Evolutionary conservation across 2,113 vertebrate species (phyloP).

Genomic region (Geothlypis trichas): DNA sequence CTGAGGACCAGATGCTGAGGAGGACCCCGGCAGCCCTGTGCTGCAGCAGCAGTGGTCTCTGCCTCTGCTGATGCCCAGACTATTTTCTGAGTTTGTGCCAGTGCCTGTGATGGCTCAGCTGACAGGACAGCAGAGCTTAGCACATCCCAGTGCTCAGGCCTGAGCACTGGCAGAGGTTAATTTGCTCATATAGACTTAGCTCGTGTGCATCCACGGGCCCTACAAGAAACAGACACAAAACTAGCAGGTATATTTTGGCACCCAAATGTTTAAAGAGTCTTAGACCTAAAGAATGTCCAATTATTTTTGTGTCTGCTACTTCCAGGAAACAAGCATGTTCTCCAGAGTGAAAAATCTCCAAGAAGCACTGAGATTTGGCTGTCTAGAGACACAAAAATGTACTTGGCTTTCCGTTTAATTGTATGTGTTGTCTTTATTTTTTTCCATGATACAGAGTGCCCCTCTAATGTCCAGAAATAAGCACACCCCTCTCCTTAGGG

Average conservation of each 20-base stretch:
- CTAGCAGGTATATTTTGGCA: neutral
- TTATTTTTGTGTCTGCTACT: neutral
- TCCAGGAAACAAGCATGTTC: neutral
- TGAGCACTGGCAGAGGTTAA: neutral
- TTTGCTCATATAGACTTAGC: neutral
- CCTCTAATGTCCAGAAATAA: neutral
- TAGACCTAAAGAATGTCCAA: neutral
- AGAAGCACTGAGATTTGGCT: neutral
- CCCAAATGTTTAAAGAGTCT: neutral
- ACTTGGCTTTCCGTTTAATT: neutral
- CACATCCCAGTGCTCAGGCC: neutral
- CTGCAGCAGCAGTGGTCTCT: neutral
- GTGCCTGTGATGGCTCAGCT: neutral
- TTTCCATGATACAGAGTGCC: neutral
- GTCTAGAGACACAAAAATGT: neutral
- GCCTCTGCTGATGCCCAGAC: neutral
- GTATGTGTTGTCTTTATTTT: neutral
- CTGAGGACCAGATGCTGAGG: neutral
- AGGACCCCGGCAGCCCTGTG: fast-evolving
- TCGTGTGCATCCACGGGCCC: neutral
- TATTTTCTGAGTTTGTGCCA: neutral
- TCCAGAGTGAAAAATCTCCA: neutral
- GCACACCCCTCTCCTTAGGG: neutral
- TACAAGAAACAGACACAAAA: neutral
- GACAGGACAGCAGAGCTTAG: neutral